These are phyloP conservation scores for Leptopilina boulardi DNA, from an alignment of 1,140 invertebrate species.

Conservation along the genomic window DNA sequence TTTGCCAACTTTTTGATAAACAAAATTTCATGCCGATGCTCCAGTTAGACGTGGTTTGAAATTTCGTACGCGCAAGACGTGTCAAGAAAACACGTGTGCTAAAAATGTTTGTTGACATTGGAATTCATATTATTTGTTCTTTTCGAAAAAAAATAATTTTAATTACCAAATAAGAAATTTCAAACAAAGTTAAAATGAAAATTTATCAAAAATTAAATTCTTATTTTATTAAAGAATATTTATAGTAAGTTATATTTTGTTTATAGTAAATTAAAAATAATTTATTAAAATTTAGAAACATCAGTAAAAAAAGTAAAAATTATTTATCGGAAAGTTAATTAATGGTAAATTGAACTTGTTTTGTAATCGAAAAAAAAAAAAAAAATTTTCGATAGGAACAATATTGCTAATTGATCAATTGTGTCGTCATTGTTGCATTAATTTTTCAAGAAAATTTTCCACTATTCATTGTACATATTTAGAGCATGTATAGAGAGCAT, in stretches of 20 bases:
- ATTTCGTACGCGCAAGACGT: slow-evolving; percentile 24
- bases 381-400: background rate
- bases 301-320: no score
- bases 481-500: background rate
- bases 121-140: slow-evolving; percentile 15
- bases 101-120: slow-evolving; percentile 33
- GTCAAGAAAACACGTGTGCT: slow-evolving; percentile 8
- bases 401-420: background rate
- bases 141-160: background rate
- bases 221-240: no score
- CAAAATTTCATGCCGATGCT: slow-evolving; percentile 43
- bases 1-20: slow-evolving; percentile 34
- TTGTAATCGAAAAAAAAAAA: background rate
- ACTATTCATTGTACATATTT: slow-evolving; percentile 3
- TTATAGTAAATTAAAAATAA: no score
- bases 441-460: background rate
- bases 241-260: no score
- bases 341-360: no score
- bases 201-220: no score
- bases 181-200: no score
- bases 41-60: slow-evolving; percentile 15
- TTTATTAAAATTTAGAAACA: no score
- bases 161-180: background rate
- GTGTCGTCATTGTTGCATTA: background rate
- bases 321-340: no score